phyloP scores from a whole-genome alignment of 2,888 invertebrate genomes.

The Standfussiana lucernea region DNA sequence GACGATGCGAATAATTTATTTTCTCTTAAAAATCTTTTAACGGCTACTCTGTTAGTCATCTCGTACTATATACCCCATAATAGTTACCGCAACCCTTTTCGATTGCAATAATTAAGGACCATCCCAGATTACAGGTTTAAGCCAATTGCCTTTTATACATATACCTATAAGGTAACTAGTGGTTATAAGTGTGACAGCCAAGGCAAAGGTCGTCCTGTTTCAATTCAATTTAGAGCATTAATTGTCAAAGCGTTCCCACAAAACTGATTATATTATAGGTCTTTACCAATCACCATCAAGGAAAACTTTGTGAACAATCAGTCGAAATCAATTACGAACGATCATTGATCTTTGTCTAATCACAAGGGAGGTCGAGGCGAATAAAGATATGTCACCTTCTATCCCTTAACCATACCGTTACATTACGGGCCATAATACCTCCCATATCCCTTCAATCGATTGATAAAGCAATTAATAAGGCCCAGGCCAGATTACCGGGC shows the following conservation, averaged over 20 bases:
- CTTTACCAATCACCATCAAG: not conserved
- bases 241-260: not conserved
- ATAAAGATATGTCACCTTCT: constrained; percentile 52
- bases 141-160: not conserved
- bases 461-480: constrained; percentile 67
- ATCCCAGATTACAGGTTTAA: not conserved
- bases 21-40: not conserved
- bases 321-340: constrained; percentile 21
- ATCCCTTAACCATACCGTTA: constrained; percentile 40
- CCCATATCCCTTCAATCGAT: constrained; percentile 62
- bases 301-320: not conserved
- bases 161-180: not conserved
- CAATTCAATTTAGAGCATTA: not conserved
- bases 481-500: constrained; percentile 61
- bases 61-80: not conserved
- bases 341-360: constrained; percentile 7
- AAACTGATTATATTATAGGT: not conserved
- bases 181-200: not conserved
- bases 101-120: constrained; percentile 5
- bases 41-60: not conserved
- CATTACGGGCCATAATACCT: constrained; percentile 45
- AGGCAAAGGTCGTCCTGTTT: too few relatives aligned
- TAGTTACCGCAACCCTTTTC: not conserved
- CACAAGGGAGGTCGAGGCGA: constrained; percentile 17
- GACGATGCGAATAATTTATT: too few relatives aligned